phyloP scores from a whole-genome alignment of 92 coral and sea anemone genomes.

The Virgularia gustaviana region DNA sequence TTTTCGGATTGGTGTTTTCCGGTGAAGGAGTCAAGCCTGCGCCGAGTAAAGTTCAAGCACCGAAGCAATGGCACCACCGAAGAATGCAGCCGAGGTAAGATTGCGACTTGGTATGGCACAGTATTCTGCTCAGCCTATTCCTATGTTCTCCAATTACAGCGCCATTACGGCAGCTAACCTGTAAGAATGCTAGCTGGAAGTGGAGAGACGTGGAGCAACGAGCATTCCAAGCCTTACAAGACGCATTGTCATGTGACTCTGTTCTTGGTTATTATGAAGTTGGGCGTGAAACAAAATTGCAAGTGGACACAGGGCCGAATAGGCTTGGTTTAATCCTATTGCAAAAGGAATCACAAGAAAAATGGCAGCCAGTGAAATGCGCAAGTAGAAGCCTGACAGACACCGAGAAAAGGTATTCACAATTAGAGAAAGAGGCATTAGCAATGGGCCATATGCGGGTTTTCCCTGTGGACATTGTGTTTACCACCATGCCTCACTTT shows the following conservation, averaged over 20 bases:
- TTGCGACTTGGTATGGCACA: conserved; percentile 28
- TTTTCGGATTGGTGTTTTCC: conserved; percentile 30
- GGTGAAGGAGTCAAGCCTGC: too few species aligned
- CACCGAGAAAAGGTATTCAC: too few species aligned
- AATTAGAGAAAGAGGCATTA: too few species aligned
- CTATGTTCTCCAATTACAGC: conserved; percentile 15
- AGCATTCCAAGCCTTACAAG: conserved; percentile 21
- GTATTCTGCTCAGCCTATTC: conserved; percentile 6
- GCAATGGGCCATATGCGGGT: too few species aligned
- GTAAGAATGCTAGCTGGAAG: not conserved
- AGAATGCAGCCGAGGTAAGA: conserved; percentile 1
- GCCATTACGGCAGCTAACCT: conserved; percentile 37
- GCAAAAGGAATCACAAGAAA: conserved; percentile 41
- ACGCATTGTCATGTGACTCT: conserved; percentile 18
- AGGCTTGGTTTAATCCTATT: conserved; percentile 21
- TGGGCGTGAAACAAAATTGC: conserved; percentile 19
- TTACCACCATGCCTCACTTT: too few species aligned
- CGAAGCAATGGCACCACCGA: conserved; percentile 20
- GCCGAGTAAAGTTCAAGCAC: too few species aligned
- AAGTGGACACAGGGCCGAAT: conserved; percentile 26
- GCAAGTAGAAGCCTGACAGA: not conserved
- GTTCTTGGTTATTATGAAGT: conserved; percentile 33
- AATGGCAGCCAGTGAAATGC: too few species aligned
- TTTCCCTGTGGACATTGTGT: too few species aligned
- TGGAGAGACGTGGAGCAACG: conserved; percentile 10